phyloP scores from a whole-genome alignment of 92 coral and sea anemone species.

The Epizoanthus stellaris region DNA sequence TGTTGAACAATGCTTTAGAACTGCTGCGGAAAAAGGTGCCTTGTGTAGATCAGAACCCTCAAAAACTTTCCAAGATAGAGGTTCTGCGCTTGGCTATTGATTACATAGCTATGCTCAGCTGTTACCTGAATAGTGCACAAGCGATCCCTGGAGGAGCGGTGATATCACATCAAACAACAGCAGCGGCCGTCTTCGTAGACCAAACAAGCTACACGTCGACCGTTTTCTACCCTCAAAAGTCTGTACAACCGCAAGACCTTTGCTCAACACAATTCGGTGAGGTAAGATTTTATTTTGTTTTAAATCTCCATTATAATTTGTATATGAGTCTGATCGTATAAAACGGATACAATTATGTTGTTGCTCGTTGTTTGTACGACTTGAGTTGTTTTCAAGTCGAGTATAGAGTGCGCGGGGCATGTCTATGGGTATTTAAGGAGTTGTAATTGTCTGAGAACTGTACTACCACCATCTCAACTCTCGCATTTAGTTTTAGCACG shows the following conservation, averaged over 20 bases:
- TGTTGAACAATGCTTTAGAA: constrained; percentile 93
- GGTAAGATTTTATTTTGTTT: constrained; percentile 16
- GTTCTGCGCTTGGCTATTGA: constrained; percentile 91
- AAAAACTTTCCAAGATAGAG: constrained; percentile 96
- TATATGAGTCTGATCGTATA: not conserved
- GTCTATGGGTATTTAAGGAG: constrained; percentile 19
- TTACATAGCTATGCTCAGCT: constrained; percentile 93
- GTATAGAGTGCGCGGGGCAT: not conserved
- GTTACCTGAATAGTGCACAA: constrained; percentile 83
- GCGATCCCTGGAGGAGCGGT: constrained; percentile 57
- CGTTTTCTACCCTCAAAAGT: constrained; percentile 32
- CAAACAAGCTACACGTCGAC: constrained; percentile 36
- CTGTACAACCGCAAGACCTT: constrained; percentile 13
- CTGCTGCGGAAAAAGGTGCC: constrained; percentile 92
- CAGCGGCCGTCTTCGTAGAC: constrained; percentile 39
- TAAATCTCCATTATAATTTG: not conserved
- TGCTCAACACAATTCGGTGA: constrained; percentile 25
- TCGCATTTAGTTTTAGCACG: constrained; percentile 17
- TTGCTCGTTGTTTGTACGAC: not conserved
- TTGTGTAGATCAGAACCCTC: constrained; percentile 96
- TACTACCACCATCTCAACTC: constrained; percentile 29
- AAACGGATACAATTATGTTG: not conserved
- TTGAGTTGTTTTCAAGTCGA: not conserved
- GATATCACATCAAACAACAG: constrained; percentile 49
- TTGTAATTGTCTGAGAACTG: constrained; percentile 11